Evolutionary conservation across 2,113 vertebrate genomes (phyloP).

Genomic region (Anolis sagrei): DNA sequence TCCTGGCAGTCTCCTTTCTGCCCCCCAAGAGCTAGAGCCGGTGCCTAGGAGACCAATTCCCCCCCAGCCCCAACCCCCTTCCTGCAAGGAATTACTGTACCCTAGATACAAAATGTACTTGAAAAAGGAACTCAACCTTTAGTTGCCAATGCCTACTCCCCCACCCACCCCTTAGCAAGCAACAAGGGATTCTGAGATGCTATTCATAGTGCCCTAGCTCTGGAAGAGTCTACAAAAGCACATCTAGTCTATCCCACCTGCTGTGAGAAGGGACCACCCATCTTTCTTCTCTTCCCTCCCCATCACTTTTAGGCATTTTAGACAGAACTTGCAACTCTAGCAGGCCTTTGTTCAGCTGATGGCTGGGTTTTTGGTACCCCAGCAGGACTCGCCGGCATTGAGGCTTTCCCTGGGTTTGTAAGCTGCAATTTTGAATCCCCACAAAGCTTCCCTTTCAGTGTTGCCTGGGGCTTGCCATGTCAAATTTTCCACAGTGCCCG

Average conservation of each 20-base stretch:
- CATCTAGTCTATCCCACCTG: not conserved
- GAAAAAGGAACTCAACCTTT: conserved; percentile 8
- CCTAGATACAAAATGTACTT: conserved; percentile 16
- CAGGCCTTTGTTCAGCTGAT: no score
- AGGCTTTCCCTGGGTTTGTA: not conserved
- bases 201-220: not conserved
- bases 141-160: not conserved
- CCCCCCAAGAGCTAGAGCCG: conserved; percentile 69
- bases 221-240: conserved; percentile 1
- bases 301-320: no score
- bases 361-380: not conserved
- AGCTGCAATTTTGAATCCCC: not conserved
- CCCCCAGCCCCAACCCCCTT: not conserved
- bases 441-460: not conserved
- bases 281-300: not conserved
- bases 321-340: no score
- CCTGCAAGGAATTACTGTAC: not conserved
- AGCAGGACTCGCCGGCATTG: not conserved
- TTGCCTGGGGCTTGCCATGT: not conserved
- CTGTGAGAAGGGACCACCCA: not conserved
- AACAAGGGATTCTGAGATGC: conserved; percentile 1
- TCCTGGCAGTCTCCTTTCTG: conserved; percentile 74
- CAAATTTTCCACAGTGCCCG: not conserved
- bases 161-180: not conserved
- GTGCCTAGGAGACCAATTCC: conserved; percentile 31